Conservation (phyloP, 2,113 vertebrate species). For the Romanogobio albipinnatus region DNA sequence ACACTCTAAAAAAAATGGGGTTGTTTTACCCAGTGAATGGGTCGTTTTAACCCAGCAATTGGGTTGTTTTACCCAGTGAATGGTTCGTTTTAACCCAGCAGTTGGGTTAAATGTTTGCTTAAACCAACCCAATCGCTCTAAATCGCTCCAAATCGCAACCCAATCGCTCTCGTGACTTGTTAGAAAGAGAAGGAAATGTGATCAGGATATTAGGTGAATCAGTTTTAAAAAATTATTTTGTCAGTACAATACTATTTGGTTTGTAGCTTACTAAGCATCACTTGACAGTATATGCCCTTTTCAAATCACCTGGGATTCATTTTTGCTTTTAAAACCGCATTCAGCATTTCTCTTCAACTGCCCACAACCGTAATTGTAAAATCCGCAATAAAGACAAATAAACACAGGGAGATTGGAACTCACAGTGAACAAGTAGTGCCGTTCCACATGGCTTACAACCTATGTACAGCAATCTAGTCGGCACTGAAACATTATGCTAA, state of each 20-base stretch:
- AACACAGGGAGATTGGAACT: background rate
- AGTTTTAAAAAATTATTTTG: background rate
- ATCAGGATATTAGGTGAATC: background rate
- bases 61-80: too few species aligned
- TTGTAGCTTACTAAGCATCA: background rate
- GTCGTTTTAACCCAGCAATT: too few species aligned
- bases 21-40: too few species aligned
- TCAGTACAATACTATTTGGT: conserved; percentile 9
- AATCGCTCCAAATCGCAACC: too few species aligned
- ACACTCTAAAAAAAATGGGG: too few species aligned
- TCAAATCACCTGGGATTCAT: background rate
- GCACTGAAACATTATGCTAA: conserved; percentile 36
- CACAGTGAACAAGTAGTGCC: background rate
- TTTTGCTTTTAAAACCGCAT: conserved; percentile 4
- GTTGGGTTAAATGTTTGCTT: too few species aligned
- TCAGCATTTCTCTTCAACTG: background rate
- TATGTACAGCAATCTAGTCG: background rate
- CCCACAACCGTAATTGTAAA: conserved; percentile 11
- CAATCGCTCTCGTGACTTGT: background rate
- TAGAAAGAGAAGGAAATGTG: background rate
- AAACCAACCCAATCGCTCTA: too few species aligned
- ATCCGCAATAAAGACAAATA: background rate
- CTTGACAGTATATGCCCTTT: conserved; percentile 13
- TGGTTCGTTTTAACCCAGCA: too few species aligned
- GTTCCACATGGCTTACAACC: background rate